Evolutionary conservation across 2,113 vertebrate species (phyloP), one percentile per base, ranked within the genome.

Genomic region (Lanius ludovicianus): DNA sequence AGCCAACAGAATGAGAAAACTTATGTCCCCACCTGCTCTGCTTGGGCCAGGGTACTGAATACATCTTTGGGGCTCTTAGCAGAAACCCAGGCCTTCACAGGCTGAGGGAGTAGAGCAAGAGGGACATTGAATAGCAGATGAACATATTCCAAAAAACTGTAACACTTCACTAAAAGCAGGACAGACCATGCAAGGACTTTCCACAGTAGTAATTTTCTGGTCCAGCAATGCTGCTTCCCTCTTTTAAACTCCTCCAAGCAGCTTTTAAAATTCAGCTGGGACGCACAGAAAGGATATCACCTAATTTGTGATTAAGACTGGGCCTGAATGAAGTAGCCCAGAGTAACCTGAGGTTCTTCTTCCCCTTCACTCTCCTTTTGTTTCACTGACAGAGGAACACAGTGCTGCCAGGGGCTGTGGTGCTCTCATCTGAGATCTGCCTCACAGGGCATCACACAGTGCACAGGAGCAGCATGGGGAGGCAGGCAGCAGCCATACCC

Each of bases 371-470:
- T 27, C 49, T 84, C 74, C 63, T 76, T 83, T 73, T 62, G 44
- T 84, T 73, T 62, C 33, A 25, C 2, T 30, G 64, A 50, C 16
- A 1, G 8, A 60, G 28, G 39, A 70, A 71, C 50, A 46, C 0
- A 0, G 42, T 10, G 35, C 62, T 67, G 74, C 75, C 68, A 25
- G 39, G 41, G 42, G 47, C 14, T 0, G 1, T 0, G 0, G 41
- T 47, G 52, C 37, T 62, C 55, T 39, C 5, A 0, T 33, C 46
- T 62, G 47, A 46, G 47, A 60, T 60, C 73, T 55, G n/a, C 55
- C 65, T 52, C 0, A 0, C 37, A 39, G 30, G 62, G 37, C 70
- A 50, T 57, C 64, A 28, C 15, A 30, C 4, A 1, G 3, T 7
- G 53, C 50, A 41, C 15, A 21, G 64, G 30, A 82, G 19, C 6